These are phyloP conservation scores for Leucoma salicis DNA, from an alignment of 2,888 invertebrate genomes.

Conservation along the genomic window DNA sequence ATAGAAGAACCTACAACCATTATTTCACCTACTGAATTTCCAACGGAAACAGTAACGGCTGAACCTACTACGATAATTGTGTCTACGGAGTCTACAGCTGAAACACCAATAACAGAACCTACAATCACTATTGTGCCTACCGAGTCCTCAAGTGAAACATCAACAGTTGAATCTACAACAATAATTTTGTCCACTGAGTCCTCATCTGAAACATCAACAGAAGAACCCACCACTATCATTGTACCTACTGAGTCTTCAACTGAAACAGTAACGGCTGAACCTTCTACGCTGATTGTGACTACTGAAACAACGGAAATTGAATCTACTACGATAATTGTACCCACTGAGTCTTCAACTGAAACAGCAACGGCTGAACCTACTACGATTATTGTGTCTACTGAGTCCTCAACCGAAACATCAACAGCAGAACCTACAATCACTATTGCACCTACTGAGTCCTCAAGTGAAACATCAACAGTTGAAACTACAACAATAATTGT, in stretches of 20 bases:
- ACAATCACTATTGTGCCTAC: too few relatives aligned
- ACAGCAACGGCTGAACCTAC: conserved; percentile 1
- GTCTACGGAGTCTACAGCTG: neutral
- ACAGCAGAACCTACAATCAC: neutral
- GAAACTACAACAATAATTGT: neutral
- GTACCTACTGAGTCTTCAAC: neutral
- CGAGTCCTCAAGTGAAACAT: too few relatives aligned
- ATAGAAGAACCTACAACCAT: conserved; percentile 6
- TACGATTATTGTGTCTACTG: neutral
- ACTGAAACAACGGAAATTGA: neutral
- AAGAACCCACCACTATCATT: too few relatives aligned
- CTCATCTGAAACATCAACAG: too few relatives aligned
- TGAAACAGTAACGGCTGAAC: too few relatives aligned
- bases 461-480: neutral
- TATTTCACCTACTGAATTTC: neutral
- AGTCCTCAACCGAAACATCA: neutral
- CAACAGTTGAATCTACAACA: conserved; percentile 8
- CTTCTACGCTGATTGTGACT: too few relatives aligned
- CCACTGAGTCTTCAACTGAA: neutral
- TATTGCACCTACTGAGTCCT: neutral
- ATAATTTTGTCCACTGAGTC: too few relatives aligned
- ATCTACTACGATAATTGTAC: neutral
- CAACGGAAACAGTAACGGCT: neutral
- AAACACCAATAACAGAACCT: conserved; percentile 1
- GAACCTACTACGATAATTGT: conserved; percentile 2